These are phyloP conservation scores for Seira ritae DNA, from an alignment of 2,888 invertebrate species.

Conservation along the genomic window DNA sequence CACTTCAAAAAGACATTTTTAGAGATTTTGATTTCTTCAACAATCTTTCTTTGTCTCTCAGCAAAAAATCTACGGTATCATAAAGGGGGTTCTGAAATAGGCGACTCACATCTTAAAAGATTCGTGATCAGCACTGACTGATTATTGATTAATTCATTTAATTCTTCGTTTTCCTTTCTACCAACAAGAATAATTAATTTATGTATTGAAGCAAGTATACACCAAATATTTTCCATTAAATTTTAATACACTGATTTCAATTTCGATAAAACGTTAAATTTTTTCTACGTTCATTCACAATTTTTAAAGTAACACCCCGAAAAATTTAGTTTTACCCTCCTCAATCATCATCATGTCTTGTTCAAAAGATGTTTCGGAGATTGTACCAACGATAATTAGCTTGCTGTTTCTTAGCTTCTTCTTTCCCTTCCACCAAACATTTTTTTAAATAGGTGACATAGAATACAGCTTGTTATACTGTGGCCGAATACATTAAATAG, in stretches of 20 bases:
- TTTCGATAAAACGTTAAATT: conserved; percentile 32
- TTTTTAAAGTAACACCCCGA: background rate
- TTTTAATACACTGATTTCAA: conserved; percentile 54
- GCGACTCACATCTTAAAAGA: background rate
- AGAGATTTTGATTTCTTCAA: background rate
- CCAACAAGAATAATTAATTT: conserved; percentile 39
- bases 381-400: conserved; percentile 10
- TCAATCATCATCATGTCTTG: conserved; percentile 3
- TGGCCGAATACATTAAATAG: no score
- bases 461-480: no score
- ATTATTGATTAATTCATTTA: background rate
- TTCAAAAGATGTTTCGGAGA: background rate
- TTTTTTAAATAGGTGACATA: background rate
- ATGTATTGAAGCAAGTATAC: conserved; percentile 59
- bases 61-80: background rate
- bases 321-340: conserved; percentile 12
- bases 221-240: conserved; percentile 38
- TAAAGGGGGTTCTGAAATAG: background rate
- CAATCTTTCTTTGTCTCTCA: background rate
- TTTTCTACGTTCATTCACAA: conserved; percentile 43
- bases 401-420: no score
- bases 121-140: background rate
- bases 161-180: conserved; percentile 22
- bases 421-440: background rate
- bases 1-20: background rate